Evolutionary conservation across 2,113 vertebrate genomes (phyloP).

Genomic region (Podocnemis expansa): DNA sequence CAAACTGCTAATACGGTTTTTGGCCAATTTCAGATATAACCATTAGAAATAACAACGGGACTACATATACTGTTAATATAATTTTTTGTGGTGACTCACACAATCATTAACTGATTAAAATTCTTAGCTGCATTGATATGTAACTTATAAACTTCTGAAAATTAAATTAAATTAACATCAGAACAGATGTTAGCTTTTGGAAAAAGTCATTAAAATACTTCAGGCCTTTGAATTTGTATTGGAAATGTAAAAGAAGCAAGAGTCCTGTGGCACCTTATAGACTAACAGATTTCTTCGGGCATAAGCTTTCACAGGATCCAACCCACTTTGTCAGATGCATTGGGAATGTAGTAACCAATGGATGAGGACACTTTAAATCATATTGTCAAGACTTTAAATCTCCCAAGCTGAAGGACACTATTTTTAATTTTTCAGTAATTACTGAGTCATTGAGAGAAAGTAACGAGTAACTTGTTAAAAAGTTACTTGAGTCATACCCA

Average conservation of each 20-base stretch:
- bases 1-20: not conserved
- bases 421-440: constrained; percentile 31
- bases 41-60: not conserved
- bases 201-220: constrained; percentile 16
- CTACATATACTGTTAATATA: constrained; percentile 4
- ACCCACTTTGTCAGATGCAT: no score
- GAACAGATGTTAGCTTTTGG: constrained; percentile 4
- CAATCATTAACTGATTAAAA: constrained; percentile 49
- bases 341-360: not conserved
- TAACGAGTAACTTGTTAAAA: not conserved
- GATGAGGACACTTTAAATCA: not conserved
- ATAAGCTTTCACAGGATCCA: no score
- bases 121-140: constrained; percentile 1
- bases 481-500: not conserved
- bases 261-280: no score
- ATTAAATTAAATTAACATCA: constrained; percentile 46
- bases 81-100: not conserved
- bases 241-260: no score
- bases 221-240: constrained; percentile 30
- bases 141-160: not conserved
- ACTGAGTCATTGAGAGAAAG: not conserved
- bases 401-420: not conserved
- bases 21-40: not conserved
- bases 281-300: no score
- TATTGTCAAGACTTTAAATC: constrained; percentile 36